Percentiles rank a stretch among this genome's conserved stretches.
Evolutionary conservation across 2,888 invertebrate species (phyloP).

Genomic region (Calliphora vomitoria): DNA sequence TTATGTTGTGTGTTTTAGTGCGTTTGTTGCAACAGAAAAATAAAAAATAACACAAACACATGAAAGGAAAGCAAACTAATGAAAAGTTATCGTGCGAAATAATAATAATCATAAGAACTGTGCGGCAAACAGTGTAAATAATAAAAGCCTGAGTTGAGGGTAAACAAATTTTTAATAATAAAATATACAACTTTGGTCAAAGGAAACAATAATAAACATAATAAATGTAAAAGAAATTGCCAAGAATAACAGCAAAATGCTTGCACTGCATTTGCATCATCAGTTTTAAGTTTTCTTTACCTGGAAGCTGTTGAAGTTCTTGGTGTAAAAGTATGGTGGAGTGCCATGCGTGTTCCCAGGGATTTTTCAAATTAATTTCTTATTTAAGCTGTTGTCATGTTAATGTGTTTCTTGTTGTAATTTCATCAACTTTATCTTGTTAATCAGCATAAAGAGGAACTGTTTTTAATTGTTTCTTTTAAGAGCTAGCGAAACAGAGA

Average conservation of each 20-base stretch:
- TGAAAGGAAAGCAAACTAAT: conserved; percentile 40
- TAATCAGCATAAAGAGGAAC: neutral
- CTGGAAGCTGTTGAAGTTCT: neutral
- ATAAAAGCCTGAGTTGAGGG: neutral
- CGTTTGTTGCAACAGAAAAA: conserved; percentile 6
- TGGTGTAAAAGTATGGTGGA: neutral
- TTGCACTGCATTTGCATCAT: neutral
- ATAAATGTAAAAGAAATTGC: conserved; percentile 1
- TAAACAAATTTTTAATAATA: conserved; percentile 8
- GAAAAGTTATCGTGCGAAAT: conserved; percentile 68
- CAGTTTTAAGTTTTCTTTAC: neutral
- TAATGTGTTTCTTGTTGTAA: neutral
- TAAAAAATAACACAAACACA: conserved; percentile 14
- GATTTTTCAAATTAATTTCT: neutral
- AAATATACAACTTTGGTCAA: conserved; percentile 35
- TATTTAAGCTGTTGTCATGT: neutral
- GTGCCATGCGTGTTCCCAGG: neutral
- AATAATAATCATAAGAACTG: conserved; percentile 42
- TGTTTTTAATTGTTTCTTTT: conserved; percentile 3
- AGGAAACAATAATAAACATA: neutral
- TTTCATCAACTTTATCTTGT: neutral
- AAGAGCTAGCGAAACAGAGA: neutral
- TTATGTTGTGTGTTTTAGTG: neutral
- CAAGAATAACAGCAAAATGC: neutral
- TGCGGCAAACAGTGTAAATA: neutral